Base-by-base conservation (phyloP, 1,140 invertebrate genomes). In the Bombus confusus region DNA sequence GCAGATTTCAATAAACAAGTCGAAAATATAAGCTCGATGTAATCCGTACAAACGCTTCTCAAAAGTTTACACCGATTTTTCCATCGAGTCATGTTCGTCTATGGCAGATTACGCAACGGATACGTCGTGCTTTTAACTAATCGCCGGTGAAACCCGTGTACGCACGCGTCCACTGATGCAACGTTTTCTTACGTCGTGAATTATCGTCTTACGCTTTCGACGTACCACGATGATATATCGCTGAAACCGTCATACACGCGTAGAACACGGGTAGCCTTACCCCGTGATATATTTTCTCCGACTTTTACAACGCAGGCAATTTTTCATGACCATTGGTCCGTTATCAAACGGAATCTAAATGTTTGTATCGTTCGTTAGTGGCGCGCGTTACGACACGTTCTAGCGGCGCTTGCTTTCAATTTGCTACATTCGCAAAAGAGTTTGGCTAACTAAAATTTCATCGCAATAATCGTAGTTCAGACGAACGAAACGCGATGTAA, bases 131-230 rank as follows among this genome's bases (percentile, higher is more conserved):
- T 73, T 66, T 28, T 41, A 43, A 68, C 43, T 18, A n/a, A 22
- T 74, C 78, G 12, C 18, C 47, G n/a, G 41, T 72, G 31, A 87
- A 88, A 85, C 28, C 74, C 66, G 28, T 52, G 39, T 62, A n/a
- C 57, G 18, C 39, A 41, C 8, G 47, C 43, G 18, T 77, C 47
- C 64, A 59, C 72, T 88, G 78, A 85, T 83, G 43, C 25, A 77
- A 87, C 59, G 10, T 85, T 80, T 83, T 34, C 37, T 62, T 57
- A 68, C 9, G 52, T 28, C 52, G 34, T 80, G 74, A 77, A 68
- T 83, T 77, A 83, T 77, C 62, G 74, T 69, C 43, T 39, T 39
- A 22, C 8, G 34, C 74, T 68, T 69, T 77, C 81, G 69, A 34
- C 43, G 25, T 77, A 41, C 37, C 4, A n/a, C 34, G 41, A 68